Evolutionary conservation across 2,113 vertebrate genomes (phyloP).

Genomic region (Corvus hawaiiensis): DNA sequence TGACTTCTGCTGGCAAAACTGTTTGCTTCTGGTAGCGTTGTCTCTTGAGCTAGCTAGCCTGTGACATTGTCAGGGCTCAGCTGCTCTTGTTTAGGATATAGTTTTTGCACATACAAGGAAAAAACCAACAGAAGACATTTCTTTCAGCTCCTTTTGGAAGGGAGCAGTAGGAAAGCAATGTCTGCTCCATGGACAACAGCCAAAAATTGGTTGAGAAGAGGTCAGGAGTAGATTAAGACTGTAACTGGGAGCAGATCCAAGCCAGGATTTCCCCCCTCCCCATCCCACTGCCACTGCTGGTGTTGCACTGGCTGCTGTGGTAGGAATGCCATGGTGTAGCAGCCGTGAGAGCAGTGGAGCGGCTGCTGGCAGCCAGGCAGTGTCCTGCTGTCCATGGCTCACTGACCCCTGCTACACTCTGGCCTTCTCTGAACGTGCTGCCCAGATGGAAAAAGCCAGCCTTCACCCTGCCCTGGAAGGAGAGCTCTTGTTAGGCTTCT

Average conservation of each 20-base stretch:
- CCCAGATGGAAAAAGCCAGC: background rate
- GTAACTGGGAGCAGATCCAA: slow-evolving; percentile 27
- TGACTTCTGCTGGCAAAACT: background rate
- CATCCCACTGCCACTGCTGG: background rate
- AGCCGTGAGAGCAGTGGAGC: rapidly evolving
- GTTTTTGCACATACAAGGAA: slow-evolving; percentile 39
- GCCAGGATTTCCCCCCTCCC: background rate
- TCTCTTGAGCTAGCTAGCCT: background rate
- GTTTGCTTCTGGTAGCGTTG: background rate
- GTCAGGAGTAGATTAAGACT: slow-evolving; percentile 28
- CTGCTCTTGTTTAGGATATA: background rate
- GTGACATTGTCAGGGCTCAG: background rate
- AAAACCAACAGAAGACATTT: slow-evolving; percentile 17
- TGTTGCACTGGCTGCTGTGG: background rate
- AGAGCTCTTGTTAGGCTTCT: background rate
- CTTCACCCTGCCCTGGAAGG: background rate
- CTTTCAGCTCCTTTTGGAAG: slow-evolving; percentile 22
- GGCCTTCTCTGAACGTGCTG: background rate
- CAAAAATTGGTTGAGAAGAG: slow-evolving; percentile 23
- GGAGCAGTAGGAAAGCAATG: background rate
- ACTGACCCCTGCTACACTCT: background rate
- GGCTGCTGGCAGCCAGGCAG: background rate
- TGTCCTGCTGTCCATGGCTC: background rate
- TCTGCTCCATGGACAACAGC: slow-evolving; percentile 5
- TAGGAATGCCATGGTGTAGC: background rate